These are phyloP conservation scores for Eilema caniola DNA, from an alignment of 2,888 invertebrate species.

Conservation along the genomic window DNA sequence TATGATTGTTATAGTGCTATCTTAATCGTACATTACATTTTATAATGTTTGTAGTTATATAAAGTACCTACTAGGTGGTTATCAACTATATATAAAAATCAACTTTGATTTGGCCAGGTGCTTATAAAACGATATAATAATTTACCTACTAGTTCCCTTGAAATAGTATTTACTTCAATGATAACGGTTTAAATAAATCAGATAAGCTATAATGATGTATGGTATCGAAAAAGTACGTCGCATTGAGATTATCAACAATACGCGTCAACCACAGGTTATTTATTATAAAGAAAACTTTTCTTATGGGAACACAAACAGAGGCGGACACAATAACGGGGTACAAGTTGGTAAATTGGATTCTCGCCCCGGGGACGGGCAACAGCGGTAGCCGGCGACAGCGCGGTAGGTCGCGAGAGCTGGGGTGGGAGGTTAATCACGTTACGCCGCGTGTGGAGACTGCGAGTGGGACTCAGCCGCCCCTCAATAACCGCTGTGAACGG, in stretches of 20 bases:
- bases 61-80: background rate
- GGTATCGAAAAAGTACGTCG: background rate
- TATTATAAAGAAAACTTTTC: constrained; percentile 67
- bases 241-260: constrained; percentile 39
- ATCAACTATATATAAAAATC: too few species aligned
- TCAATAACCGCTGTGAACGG: constrained; percentile 28
- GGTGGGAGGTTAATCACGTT: constrained; percentile 53
- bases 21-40: background rate
- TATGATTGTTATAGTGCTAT: background rate
- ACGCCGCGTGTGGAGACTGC: constrained; percentile 39
- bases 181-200: background rate
- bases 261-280: constrained; percentile 55
- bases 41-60: background rate
- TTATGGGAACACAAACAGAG: constrained; percentile 62
- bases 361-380: constrained; percentile 71
- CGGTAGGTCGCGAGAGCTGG: constrained; percentile 16
- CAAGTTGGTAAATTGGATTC: constrained; percentile 82
- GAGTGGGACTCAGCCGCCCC: constrained; percentile 30
- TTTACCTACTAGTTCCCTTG: too few species aligned
- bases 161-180: background rate
- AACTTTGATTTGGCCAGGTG: background rate
- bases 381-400: constrained; percentile 46
- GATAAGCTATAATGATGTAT: background rate
- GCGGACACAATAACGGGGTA: constrained; percentile 75
- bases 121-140: too few species aligned